Evolutionary conservation across 2,888 invertebrate species (phyloP).

Genomic region (Monoplex corrugatus): DNA sequence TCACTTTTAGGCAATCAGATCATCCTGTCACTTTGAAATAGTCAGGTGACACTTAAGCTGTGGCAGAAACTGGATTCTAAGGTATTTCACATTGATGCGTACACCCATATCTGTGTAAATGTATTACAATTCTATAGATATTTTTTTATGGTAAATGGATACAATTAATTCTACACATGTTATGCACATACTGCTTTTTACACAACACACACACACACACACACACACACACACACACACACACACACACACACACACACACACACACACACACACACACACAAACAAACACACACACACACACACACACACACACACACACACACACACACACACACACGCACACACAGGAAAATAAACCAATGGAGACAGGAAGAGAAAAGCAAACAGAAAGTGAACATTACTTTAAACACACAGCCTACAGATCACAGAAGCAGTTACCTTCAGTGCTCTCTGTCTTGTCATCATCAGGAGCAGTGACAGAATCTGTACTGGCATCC

Average conservation of each 20-base stretch:
- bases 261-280: slow-evolving; percentile 12
- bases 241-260: neutral
- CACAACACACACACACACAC: neutral
- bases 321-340: slow-evolving; percentile 32
- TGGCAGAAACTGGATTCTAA: too few species aligned
- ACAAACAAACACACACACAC: slow-evolving; percentile 25
- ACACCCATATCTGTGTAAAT: too few species aligned
- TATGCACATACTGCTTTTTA: too few species aligned
- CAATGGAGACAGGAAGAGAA: neutral
- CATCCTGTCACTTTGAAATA: too few species aligned
- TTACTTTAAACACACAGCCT: too few species aligned
- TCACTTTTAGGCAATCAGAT: too few species aligned
- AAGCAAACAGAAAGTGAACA: neutral
- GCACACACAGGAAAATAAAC: neutral
- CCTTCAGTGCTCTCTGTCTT: slow-evolving; percentile 16
- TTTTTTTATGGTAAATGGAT: too few species aligned
- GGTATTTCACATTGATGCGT: too few species aligned
- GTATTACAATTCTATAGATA: too few species aligned
- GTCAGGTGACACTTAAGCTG: too few species aligned
- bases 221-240: neutral
- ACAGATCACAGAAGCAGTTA: neutral
- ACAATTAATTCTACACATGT: too few species aligned
- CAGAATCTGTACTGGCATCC: neutral
- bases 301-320: neutral
- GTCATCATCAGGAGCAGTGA: neutral